Evolutionary conservation across 1,140 invertebrate genomes (phyloP).

Genomic region (Philopotamus ludificatus): DNA sequence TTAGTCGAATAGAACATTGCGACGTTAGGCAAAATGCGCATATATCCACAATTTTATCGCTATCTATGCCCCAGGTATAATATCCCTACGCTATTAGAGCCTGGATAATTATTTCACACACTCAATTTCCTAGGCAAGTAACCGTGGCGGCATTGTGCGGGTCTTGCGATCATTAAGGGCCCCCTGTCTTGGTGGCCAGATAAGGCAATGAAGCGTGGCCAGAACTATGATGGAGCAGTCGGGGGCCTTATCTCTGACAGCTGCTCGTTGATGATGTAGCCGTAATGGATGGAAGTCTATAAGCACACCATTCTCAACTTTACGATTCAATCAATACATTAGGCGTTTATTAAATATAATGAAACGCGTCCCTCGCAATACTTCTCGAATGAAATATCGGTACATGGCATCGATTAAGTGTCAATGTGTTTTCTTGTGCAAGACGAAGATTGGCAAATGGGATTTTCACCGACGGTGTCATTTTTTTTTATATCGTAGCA

Average conservation of each 20-base stretch:
- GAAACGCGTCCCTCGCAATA: no score
- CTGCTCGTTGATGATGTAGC: constrained; percentile 19
- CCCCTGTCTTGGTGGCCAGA: constrained; percentile 4
- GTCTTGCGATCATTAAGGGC: background rate
- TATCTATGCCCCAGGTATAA: no score
- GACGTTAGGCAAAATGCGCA: no score
- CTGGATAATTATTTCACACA: no score
- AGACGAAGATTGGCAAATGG: background rate
- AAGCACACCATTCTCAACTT: background rate
- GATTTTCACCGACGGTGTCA: background rate
- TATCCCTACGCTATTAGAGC: no score
- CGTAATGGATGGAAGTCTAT: constrained; percentile 36
- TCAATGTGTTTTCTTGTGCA: background rate
- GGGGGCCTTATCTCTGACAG: constrained; percentile 35
- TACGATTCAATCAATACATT: background rate
- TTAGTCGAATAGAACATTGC: no score
- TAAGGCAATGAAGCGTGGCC: constrained; percentile 34
- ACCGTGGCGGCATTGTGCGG: background rate
- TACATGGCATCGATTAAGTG: no score
- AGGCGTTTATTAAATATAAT: no score
- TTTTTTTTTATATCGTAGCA: background rate
- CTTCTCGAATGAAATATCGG: no score
- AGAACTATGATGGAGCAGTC: constrained; percentile 41
- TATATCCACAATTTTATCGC: no score
- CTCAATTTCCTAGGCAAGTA: background rate